Base-by-base conservation (phyloP, 2,888 invertebrate species). In the Xestia xanthographa region DNA sequence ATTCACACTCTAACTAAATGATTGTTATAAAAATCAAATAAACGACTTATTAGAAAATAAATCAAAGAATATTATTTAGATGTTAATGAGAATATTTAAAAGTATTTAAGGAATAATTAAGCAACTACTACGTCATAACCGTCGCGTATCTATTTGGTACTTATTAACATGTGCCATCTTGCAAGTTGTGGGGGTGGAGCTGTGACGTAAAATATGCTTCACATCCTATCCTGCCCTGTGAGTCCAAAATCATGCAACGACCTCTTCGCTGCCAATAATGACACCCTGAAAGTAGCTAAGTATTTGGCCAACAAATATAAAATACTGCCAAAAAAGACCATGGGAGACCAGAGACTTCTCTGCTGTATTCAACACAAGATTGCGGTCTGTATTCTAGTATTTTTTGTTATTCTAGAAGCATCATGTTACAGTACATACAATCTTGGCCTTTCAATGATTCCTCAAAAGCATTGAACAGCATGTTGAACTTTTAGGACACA, bases 381-480 rank as follows among this genome's bases (percentile, higher is more conserved):
- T 99, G 99, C 0, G 99, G 99, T 85, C 98, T 96, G 5, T 98
- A 98, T 84, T 98, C 97, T 2, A 99, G 99, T 20, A 45, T 43
- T 43, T 43, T 43, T 70, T 97, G 86, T 97, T 97, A 79, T 98
- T 98, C 97, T 85, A 99, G 97, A 20, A 99, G 98, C 68, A 99
- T 94, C 99, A 99, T 99, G 92, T 99, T 98, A 12, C 98, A 98
- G 92, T 98, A 98, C 94, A 98, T 98, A 85, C 97, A 98, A 90
- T 98, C 98, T 95, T 99, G 99, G 60, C n/a, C n/a, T n/a, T n/a
- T n/a, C n/a, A n/a, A n/a, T n/a, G n/a, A n/a, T 53, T 99, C 99
- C 89, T 98, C 98, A 94, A 99, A 99, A 45, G 98, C 98, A 77
- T 97, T 97, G n/a, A n/a, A n/a, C n/a, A n/a, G n/a, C n/a, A n/a